Percentiles rank a stretch among this genome's conserved stretches.
Conservation (phyloP, 2,888 invertebrate species). For the Campoletis raptor region DNA sequence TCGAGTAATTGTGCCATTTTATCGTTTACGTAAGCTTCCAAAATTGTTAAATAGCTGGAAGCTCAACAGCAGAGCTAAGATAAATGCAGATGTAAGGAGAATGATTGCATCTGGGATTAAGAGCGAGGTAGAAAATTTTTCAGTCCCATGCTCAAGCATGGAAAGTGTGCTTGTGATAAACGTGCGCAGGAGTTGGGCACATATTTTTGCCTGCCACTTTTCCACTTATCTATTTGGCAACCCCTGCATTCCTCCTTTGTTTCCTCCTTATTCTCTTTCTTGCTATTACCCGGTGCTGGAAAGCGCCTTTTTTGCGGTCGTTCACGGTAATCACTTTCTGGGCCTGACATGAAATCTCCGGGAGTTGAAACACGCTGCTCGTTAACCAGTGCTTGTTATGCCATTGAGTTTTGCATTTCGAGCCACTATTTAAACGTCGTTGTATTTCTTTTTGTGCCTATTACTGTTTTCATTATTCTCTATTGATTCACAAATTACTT, state of each 20-base stretch:
- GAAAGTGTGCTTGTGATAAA: conserved; percentile 50
- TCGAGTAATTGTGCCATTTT: conserved; percentile 17
- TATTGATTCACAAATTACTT: background rate
- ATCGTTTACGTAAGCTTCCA: background rate
- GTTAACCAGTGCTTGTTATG: conserved; percentile 27
- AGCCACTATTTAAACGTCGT: conserved; percentile 30
- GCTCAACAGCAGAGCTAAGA: conserved; percentile 25
- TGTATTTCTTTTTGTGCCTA: conserved; percentile 2
- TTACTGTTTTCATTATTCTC: background rate
- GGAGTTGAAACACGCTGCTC: conserved; percentile 17
- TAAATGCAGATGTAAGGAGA: conserved; percentile 38
- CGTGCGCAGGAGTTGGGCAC: conserved; percentile 18
- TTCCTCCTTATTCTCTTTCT: conserved; percentile 3
- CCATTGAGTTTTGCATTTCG: conserved; percentile 8
- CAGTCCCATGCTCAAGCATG: conserved; percentile 20
- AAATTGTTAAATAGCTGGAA: conserved; percentile 17
- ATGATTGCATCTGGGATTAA: conserved; percentile 54
- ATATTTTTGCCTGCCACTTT: conserved; percentile 59
- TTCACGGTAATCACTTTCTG: conserved; percentile 50
- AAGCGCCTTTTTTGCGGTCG: conserved; percentile 39
- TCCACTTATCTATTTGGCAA: conserved; percentile 53
- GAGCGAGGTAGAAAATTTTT: conserved; percentile 42
- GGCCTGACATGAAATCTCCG: conserved; percentile 35
- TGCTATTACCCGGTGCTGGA: conserved; percentile 45
- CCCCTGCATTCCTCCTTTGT: conserved; percentile 32